phyloP scores from a whole-genome alignment of 2,888 invertebrate species.

The Eustalomyia histrio region DNA sequence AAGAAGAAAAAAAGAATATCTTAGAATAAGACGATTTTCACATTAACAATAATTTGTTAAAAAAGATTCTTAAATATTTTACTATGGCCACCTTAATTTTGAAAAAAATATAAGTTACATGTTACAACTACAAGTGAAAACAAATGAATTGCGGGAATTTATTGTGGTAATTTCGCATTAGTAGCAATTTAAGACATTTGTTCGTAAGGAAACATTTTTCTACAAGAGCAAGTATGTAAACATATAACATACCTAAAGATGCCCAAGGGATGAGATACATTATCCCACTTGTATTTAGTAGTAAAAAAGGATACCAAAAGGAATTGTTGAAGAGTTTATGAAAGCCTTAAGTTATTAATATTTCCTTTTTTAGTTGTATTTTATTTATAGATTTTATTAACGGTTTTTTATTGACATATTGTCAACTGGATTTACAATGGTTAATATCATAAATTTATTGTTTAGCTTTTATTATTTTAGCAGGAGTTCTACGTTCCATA shows the following conservation, averaged over 20 bases:
- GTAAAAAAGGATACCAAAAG: not conserved
- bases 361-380: not conserved
- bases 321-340: conserved; percentile 2
- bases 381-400: conserved; percentile 44
- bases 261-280: conserved; percentile 29
- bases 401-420: conserved; percentile 21
- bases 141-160: conserved; percentile 75
- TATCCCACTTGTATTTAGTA: not conserved
- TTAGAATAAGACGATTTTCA: too few species aligned
- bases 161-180: conserved; percentile 76
- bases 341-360: conserved; percentile 30
- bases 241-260: conserved; percentile 30
- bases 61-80: not conserved
- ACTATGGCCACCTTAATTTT: conserved; percentile 8
- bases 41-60: too few species aligned
- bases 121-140: conserved; percentile 31
- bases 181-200: conserved; percentile 44
- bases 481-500: not conserved
- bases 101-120: not conserved
- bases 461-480: conserved; percentile 24
- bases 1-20: too few species aligned
- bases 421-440: conserved; percentile 15
- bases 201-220: conserved; percentile 10
- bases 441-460: conserved; percentile 9
- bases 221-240: not conserved